Evolutionary conservation across 2,888 invertebrate genomes (phyloP).

Genomic region (Rhopalosiphum nymphaeae): DNA sequence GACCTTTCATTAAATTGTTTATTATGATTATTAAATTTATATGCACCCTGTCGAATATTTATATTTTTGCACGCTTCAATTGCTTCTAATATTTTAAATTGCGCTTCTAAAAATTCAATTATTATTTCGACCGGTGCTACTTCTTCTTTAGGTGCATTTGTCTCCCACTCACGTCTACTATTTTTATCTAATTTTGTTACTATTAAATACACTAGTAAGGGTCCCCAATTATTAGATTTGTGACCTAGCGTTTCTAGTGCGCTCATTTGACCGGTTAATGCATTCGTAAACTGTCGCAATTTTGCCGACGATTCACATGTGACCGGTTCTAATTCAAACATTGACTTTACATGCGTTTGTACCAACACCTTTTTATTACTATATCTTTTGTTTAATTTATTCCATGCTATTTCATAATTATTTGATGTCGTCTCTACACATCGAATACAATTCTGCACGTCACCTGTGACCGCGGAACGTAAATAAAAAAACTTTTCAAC

Average conservation of each 20-base stretch:
- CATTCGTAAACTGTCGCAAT: not conserved
- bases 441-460: not conserved
- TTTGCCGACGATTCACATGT: too few species aligned
- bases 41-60: not conserved
- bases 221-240: not conserved
- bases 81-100: slow-evolving; percentile 8
- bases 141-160: not conserved
- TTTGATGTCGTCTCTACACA: slow-evolving; percentile 19
- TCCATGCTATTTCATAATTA: slow-evolving; percentile 29
- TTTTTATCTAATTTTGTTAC: slow-evolving; percentile 21
- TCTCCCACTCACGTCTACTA: slow-evolving; percentile 6
- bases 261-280: not conserved
- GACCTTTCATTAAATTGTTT: too few species aligned
- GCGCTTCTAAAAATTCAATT: not conserved
- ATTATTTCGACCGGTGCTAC: not conserved
- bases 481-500: slow-evolving; percentile 34
- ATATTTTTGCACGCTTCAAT: not conserved
- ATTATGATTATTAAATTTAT: too few species aligned
- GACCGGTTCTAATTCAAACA: not conserved
- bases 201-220: not conserved
- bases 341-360: not conserved
- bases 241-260: not conserved
- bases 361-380: slow-evolving; percentile 26
- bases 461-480: slow-evolving; percentile 24
- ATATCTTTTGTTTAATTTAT: slow-evolving; percentile 7